Evolutionary conservation across 1,140 invertebrate genomes (phyloP).

Genomic region (Lerema accius): DNA sequence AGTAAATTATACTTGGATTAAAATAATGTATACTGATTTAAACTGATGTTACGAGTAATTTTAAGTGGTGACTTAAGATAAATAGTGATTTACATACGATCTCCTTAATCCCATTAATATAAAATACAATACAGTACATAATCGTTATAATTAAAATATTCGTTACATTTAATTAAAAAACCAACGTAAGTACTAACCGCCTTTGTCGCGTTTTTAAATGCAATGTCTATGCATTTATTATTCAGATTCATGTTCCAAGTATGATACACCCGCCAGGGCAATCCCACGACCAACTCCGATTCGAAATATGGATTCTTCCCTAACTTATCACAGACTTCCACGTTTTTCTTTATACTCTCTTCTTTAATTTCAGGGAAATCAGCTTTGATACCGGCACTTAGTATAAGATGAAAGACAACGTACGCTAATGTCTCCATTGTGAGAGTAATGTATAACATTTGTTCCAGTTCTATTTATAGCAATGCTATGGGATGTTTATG

Average conservation of each 20-base stretch:
- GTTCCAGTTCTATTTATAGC: conserved; percentile 1
- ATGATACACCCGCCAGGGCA: conserved; percentile 62
- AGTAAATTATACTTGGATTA: too few species aligned
- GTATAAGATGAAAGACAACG: background rate
- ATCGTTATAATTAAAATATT: too few species aligned
- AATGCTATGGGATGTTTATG: background rate
- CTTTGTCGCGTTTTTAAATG: conserved; percentile 53
- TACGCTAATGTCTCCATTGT: background rate
- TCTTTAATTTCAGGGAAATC: background rate
- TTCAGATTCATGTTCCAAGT: conserved; percentile 63
- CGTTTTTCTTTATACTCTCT: background rate
- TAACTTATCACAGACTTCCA: conserved; percentile 41
- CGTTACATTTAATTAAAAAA: too few species aligned
- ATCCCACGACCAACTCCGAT: conserved; percentile 50
- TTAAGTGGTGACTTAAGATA: too few species aligned
- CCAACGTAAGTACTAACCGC: conserved; percentile 45
- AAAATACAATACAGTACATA: too few species aligned
- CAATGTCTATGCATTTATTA: conserved; percentile 58
- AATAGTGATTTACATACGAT: too few species aligned
- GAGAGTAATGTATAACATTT: too few species aligned
- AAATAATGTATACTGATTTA: too few species aligned
- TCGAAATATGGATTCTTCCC: conserved; percentile 59
- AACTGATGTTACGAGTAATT: too few species aligned
- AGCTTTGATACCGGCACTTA: background rate
- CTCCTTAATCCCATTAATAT: too few species aligned